Percentiles rank a stretch among this genome's conserved stretches.
phyloP scores from a whole-genome alignment of 2,888 invertebrate genomes.

The Phaedon cochleariae region DNA sequence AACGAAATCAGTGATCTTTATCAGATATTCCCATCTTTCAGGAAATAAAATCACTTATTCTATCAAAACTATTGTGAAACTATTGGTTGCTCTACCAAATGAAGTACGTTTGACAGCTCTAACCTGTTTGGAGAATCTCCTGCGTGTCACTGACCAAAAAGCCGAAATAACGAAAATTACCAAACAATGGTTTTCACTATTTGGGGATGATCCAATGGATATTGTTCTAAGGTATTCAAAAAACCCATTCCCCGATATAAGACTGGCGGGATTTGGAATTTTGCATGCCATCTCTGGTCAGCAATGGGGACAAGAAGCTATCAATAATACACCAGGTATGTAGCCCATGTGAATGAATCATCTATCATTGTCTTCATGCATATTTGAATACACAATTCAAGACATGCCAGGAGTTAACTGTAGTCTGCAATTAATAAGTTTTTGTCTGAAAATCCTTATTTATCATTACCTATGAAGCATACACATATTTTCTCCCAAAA shows the following conservation, averaged over 20 bases:
- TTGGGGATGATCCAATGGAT: slow-evolving; percentile 68
- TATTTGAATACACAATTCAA: no score
- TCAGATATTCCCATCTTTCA: slow-evolving; percentile 42
- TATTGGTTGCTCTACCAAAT: slow-evolving; percentile 69
- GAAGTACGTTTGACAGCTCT: slow-evolving; percentile 76
- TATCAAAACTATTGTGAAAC: slow-evolving; percentile 68
- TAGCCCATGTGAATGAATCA: no score
- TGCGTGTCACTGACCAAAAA: slow-evolving; percentile 58
- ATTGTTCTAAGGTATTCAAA: slow-evolving; percentile 65
- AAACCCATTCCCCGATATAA: slow-evolving; percentile 85
- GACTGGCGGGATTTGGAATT: slow-evolving; percentile 72
- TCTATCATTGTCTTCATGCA: no score
- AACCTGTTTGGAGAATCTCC: slow-evolving; percentile 70
- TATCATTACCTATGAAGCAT: no score
- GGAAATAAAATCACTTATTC: slow-evolving; percentile 65
- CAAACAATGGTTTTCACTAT: slow-evolving; percentile 69
- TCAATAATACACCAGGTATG: slow-evolving; percentile 74
- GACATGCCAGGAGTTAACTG: no score
- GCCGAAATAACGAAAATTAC: slow-evolving; percentile 64
- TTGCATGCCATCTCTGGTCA: slow-evolving; percentile 74
- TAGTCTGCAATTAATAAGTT: no score
- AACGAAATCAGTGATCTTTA: not conserved
- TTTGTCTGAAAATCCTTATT: no score
- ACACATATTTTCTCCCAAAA: no score
- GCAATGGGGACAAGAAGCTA: slow-evolving; percentile 81